Base-by-base conservation (phyloP, 2,797 vertebrate species). In the Peromyscus attwateri region DNA sequence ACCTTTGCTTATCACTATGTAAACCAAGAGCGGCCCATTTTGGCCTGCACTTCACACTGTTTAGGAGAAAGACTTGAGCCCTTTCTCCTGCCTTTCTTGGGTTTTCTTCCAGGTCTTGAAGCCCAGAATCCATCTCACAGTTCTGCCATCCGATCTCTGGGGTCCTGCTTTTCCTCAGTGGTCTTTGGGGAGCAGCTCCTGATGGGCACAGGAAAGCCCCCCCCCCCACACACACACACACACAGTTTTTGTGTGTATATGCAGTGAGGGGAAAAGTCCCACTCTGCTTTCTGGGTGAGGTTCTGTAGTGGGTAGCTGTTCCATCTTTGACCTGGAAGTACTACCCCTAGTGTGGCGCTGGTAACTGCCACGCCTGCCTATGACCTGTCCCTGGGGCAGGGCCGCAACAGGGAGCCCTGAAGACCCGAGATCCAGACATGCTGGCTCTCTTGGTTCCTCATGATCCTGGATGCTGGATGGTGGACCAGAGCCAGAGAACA, bases 211-310 rank as follows among this genome's bases (percentile, higher is more conserved):
- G 46, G 68, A 92, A 76, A 77, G n/a, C 27, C 57, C 52, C 17
- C 57, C 19, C 40, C 40, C 40, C 40, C 55, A 16, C 85, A 31
- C 25, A 43, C 43, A 43, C 43, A 6, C 43, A 46, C 6, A 46
- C 43, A 21, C 73, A n/a, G 62, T 31, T 62, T 80, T 9, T 64
- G 16, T 23, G 27, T 62, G 34, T 16, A 14, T 43, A 29, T 16
- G 21, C 34, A 68, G 68, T 1, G 25, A 94, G 9, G 60, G n/a
- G 57, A 93, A 95, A 64, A 84, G 11, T 19, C 80, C 92, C 46
- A 83, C 23, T 52, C 71, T 40, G 52, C 64, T 88, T 90, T 91
- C 93, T 46, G 89, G 94, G 77, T 88, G 64, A 96, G 70, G 68
- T 52, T 80, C 81, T 49, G 49, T 49, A 49, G 49, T 49, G 49